phyloP scores from a whole-genome alignment of 2,113 vertebrate genomes.

The Cyprinus carpio region DNA sequence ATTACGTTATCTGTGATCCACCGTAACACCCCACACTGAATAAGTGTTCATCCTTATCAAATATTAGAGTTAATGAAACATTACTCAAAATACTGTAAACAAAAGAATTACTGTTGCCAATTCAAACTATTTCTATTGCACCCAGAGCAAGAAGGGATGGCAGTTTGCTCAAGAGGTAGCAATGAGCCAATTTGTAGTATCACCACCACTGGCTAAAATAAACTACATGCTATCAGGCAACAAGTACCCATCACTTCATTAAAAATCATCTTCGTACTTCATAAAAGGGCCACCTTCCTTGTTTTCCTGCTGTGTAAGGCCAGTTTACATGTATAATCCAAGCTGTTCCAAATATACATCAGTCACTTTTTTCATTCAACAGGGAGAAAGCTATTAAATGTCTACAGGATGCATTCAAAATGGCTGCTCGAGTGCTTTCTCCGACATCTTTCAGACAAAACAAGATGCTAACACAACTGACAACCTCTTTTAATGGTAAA shows the following conservation, averaged over 20 bases:
- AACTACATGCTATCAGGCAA: constrained; percentile 22
- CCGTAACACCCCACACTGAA: constrained; percentile 27
- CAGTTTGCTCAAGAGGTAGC: constrained; percentile 51
- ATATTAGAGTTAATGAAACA: background rate
- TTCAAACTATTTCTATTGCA: constrained; percentile 15
- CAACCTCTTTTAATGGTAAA: constrained; percentile 27
- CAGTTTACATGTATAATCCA: constrained; percentile 14
- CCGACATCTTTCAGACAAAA: constrained; percentile 37
- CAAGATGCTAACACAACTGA: constrained; percentile 31
- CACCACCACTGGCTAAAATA: background rate
- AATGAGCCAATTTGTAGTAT: constrained; percentile 11
- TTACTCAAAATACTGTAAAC: constrained; percentile 7
- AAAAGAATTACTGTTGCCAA: constrained; percentile 35
- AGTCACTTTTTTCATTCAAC: constrained; percentile 40
- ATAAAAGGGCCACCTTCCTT: background rate
- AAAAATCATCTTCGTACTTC: no score
- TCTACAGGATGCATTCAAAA: constrained; percentile 47
- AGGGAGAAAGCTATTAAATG: constrained; percentile 33
- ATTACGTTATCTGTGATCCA: constrained; percentile 14
- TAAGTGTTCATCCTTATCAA: constrained; percentile 21
- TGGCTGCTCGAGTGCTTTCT: constrained; percentile 52
- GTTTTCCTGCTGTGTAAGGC: constrained; percentile 25
- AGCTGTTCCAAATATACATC: constrained; percentile 1
- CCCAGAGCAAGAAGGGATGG: constrained; percentile 52
- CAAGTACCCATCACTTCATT: constrained; percentile 14